Evolutionary conservation across 64 coral and sea anemone genomes (phyloP), one percentile per base, ranked within the genome.

Genomic region (Actinia tenebrosa): DNA sequence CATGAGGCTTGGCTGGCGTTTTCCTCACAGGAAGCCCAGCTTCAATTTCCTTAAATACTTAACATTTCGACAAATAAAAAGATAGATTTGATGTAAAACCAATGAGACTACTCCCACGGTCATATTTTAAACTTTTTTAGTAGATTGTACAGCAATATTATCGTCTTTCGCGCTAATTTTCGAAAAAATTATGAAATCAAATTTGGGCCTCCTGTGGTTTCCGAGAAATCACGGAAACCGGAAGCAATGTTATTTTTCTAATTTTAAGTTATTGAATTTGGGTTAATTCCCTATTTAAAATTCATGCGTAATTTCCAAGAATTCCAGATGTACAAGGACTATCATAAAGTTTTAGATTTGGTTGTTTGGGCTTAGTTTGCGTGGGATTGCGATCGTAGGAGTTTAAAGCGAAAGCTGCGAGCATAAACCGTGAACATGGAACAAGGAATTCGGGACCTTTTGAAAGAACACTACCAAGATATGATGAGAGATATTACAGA

Each of bases 201-300:
- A 3, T 0, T 42, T 27, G 26, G 69, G 27, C 26, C 42, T 0
- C 69, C 23, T 16, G 69, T 75, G 69, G 69, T 42, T 75, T 75
- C 69, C 69, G 14, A 75, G 69, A 75, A 75, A 75, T 75, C 27
- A 42, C 7, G 69, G 69, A 75, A 66, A 75, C 69, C 69, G 69
- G 69, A 75, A 75, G 69, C 27, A 11, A 37, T 27, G 9, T 2
- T 42, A 4, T 43, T 75, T 30, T 75, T 75, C 69, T 75, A 75
- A 75, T 3, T 75, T 43, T 75, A 75, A 15, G 4, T 75, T 75
- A 75, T 30, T 75, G 69, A 75, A 42, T 75, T 42, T 42, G 7
- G 69, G 69, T 75, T 26, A 75, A 75, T 10, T 30, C 69, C 69
- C 69, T 42, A 26, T 11, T 75, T 75, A 75, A 42, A 27, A 37